phyloP scores from a whole-genome alignment of 2,797 vertebrate species.

The Adrianichthys oophorus region DNA sequence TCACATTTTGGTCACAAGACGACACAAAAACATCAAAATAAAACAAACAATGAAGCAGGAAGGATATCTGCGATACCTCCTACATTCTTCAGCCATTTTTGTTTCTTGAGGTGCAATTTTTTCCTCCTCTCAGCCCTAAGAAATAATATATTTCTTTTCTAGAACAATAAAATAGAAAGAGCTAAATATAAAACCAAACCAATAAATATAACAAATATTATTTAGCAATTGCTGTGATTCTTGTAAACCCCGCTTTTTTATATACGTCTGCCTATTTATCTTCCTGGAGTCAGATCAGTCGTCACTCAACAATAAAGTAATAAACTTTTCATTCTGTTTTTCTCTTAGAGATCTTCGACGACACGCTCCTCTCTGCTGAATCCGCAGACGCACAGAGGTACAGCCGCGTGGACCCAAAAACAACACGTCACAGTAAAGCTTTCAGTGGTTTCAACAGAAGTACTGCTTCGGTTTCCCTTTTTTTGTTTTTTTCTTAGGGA shows the following conservation, averaged over 20 bases:
- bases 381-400: constrained; percentile 37
- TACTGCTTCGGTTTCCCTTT: constrained; percentile 42
- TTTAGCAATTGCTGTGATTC: constrained; percentile 57
- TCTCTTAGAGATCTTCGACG: constrained; percentile 23
- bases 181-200: constrained; percentile 75
- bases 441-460: constrained; percentile 54
- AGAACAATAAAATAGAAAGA: constrained; percentile 72
- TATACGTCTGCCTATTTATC: constrained; percentile 11
- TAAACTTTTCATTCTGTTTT: constrained; percentile 51
- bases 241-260: constrained; percentile 59
- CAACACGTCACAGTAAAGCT: constrained; percentile 66
- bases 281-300: constrained; percentile 40
- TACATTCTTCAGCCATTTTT: constrained; percentile 95
- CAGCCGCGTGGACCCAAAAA: constrained; percentile 47
- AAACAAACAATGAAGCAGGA: constrained; percentile 72
- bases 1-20: constrained; percentile 76
- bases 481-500: constrained; percentile 45
- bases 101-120: constrained; percentile 76
- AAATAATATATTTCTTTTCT: constrained; percentile 58
- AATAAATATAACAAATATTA: constrained; percentile 77
- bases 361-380: constrained; percentile 10
- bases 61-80: constrained; percentile 83
- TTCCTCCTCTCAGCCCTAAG: constrained; percentile 73
- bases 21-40: constrained; percentile 55
- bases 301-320: constrained; percentile 42